These are phyloP conservation scores for Hermetia illucens DNA, from an alignment of 1,140 invertebrate genomes.

Conservation along the genomic window DNA sequence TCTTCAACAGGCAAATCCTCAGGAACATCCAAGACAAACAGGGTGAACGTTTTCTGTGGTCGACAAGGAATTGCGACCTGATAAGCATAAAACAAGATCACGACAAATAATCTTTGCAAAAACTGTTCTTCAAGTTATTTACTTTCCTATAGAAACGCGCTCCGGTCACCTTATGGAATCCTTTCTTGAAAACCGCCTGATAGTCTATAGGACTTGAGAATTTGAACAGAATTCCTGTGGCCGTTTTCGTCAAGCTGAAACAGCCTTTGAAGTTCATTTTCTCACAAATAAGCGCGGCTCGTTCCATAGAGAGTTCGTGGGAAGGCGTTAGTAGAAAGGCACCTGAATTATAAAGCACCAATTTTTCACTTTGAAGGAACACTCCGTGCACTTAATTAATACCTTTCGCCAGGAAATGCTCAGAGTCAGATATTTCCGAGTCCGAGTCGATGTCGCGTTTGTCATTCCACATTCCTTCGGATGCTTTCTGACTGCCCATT, in stretches of 20 bases:
- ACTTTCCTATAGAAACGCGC: conserved; percentile 65
- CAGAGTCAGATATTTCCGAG: conserved; percentile 48
- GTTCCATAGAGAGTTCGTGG: conserved; percentile 68
- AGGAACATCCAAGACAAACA: conserved; percentile 65
- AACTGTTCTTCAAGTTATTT: conserved; percentile 16
- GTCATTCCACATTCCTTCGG: conserved; percentile 24
- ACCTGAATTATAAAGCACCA: conserved; percentile 24
- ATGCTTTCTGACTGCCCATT: conserved; percentile 22
- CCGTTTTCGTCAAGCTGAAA: conserved; percentile 70
- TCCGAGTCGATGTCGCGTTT: conserved; percentile 42
- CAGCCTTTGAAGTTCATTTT: conserved; percentile 74
- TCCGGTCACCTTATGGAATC: conserved; percentile 69
- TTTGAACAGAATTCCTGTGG: conserved; percentile 75
- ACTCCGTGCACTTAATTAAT: conserved; percentile 2
- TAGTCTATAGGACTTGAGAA: conserved; percentile 73
- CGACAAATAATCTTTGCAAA: conserved; percentile 17
- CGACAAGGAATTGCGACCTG: conserved; percentile 69
- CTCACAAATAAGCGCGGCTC: conserved; percentile 70
- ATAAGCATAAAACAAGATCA: conserved; percentile 19
- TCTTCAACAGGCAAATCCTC: conserved; percentile 71
- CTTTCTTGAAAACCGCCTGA: conserved; percentile 70
- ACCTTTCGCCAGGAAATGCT: conserved; percentile 50
- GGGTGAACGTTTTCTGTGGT: conserved; percentile 66
- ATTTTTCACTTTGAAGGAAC: conserved; percentile 7
- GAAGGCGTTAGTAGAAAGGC: conserved; percentile 73